Percentiles rank a stretch among this genome's conserved stretches.
These are phyloP conservation scores for Pteria penguin DNA, from an alignment of 2,888 invertebrate species.

Conservation along the genomic window DNA sequence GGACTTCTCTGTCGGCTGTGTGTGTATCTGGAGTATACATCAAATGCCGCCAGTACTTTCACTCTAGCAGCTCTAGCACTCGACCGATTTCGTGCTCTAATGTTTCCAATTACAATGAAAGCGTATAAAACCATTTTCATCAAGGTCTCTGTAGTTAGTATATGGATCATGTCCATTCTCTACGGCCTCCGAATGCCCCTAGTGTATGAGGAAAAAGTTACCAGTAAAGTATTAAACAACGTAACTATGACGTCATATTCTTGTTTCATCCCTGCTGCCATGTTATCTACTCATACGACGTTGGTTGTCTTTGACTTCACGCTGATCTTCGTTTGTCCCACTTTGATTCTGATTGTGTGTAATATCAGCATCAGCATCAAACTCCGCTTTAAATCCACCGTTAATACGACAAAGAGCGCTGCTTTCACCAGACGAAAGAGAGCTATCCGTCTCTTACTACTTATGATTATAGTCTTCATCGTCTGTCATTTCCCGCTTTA, in stretches of 20 bases:
- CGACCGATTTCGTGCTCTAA: conserved; percentile 33
- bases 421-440: conserved; percentile 7
- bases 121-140: background rate
- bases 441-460: conserved; percentile 19
- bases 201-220: conserved; percentile 5
- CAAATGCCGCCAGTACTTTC: conserved; percentile 20
- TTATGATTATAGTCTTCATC: conserved; percentile 33
- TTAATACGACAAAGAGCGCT: background rate
- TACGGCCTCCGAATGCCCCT: conserved; percentile 28
- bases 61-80: conserved; percentile 26
- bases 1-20: conserved; percentile 29
- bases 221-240: background rate
- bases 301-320: conserved; percentile 22
- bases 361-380: conserved; percentile 25
- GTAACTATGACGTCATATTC: conserved; percentile 1
- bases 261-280: conserved; percentile 15
- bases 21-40: conserved; percentile 23
- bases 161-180: conserved; percentile 17
- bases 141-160: background rate
- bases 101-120: conserved; percentile 20
- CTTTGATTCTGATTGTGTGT: conserved; percentile 8
- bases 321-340: conserved; percentile 20
- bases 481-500: conserved; percentile 33
- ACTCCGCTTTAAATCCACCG: background rate
- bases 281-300: background rate